These are phyloP conservation scores for Trichomycterus rosablanca DNA, from an alignment of 2,113 vertebrate genomes.

Conservation along the genomic window DNA sequence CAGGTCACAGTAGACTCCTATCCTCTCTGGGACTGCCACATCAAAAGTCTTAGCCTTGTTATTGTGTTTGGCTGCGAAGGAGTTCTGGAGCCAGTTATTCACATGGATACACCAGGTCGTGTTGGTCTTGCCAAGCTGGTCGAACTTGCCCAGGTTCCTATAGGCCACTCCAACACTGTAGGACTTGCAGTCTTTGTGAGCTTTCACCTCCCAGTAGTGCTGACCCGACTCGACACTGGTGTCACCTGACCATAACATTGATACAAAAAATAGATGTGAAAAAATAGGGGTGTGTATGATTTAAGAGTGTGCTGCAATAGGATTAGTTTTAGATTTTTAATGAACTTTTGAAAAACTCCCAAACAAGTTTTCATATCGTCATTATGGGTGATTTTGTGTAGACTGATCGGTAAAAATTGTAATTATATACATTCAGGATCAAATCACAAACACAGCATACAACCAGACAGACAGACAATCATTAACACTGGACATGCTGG, in stretches of 20 bases:
- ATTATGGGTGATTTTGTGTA: too few species aligned
- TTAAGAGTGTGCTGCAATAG: too few species aligned
- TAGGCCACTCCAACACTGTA: conserved; percentile 85
- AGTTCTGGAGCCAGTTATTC: conserved; percentile 91
- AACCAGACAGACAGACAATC: too few species aligned
- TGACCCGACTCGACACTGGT: conserved; percentile 75
- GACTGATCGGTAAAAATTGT: too few species aligned
- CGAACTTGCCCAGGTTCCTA: conserved; percentile 83
- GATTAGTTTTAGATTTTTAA: too few species aligned
- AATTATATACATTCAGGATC: too few species aligned
- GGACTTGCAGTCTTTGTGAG: conserved; percentile 86
- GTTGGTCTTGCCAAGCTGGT: conserved; percentile 85
- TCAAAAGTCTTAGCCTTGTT: conserved; percentile 86
- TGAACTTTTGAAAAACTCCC: too few species aligned
- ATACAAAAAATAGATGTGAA: too few species aligned
- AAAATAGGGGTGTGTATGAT: too few species aligned
- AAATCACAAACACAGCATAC: too few species aligned
- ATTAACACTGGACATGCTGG: too few species aligned
- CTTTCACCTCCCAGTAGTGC: conserved; percentile 90
- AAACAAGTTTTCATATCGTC: too few species aligned
- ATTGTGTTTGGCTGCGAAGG: conserved; percentile 87
- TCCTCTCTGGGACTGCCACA: conserved; percentile 72
- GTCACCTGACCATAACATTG: conserved; percentile 74
- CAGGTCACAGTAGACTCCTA: conserved; percentile 88
- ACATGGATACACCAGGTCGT: conserved; percentile 87